These are phyloP conservation scores for Triplophysa dalaica DNA, from an alignment of 2,113 vertebrate genomes.

Conservation along the genomic window DNA sequence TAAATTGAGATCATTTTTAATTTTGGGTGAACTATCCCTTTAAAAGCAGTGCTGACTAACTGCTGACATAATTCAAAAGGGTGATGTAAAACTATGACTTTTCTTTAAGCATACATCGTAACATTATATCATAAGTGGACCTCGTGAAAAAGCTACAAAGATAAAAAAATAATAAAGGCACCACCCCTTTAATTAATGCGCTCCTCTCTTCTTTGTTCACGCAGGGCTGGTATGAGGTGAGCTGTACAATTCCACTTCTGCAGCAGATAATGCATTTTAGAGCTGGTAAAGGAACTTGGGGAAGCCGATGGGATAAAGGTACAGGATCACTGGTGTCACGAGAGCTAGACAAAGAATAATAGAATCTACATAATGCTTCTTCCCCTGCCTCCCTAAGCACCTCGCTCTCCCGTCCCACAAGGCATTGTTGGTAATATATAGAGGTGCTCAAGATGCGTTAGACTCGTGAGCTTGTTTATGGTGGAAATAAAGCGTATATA, in stretches of 20 bases:
- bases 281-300: conserved; percentile 54
- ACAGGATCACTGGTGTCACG: conserved; percentile 61
- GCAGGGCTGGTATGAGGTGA: background rate
- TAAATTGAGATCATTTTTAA: too few species aligned
- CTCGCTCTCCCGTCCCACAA: conserved; percentile 34
- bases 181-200: background rate
- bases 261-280: conserved; percentile 67
- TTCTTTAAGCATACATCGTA: background rate
- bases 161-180: background rate
- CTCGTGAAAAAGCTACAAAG: background rate
- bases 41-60: background rate
- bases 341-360: conserved; percentile 68
- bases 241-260: conserved; percentile 49
- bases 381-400: conserved; percentile 19
- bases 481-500: conserved; percentile 65
- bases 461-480: conserved; percentile 62
- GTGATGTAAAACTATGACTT: background rate
- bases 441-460: conserved; percentile 49
- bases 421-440: conserved; percentile 59
- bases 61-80: background rate
- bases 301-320: conserved; percentile 56
- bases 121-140: background rate
- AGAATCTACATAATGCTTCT: conserved; percentile 59
- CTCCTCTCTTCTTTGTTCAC: background rate
- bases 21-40: too few species aligned